Conservation (phyloP, 30 jellyfish, hydroid and myxozoan species). For the Pelagia noctiluca region DNA sequence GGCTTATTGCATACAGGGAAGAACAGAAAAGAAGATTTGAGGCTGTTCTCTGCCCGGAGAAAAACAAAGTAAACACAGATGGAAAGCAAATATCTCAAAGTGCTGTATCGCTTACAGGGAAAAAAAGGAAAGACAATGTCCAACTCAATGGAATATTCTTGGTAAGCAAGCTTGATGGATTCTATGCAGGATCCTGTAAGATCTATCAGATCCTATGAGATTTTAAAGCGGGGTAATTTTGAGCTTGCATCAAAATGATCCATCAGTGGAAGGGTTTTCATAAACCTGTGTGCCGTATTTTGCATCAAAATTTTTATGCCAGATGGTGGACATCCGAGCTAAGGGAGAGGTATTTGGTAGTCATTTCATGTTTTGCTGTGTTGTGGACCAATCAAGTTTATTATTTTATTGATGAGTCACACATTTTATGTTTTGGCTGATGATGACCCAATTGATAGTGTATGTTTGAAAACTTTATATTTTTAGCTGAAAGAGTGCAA, state of each 20-base stretch:
- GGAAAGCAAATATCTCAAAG: not conserved
- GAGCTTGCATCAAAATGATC: too few species aligned
- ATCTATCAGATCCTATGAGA: too few species aligned
- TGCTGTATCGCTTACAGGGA: not conserved
- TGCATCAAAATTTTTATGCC: too few species aligned
- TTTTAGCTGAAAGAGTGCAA: slow-evolving; percentile 47
- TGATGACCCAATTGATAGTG: not conserved
- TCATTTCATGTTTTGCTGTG: too few species aligned
- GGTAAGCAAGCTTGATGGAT: too few species aligned
- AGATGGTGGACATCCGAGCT: too few species aligned
- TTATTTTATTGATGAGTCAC: too few species aligned
- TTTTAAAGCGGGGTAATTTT: too few species aligned
- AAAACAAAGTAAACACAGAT: not conserved
- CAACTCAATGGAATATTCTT: slow-evolving; percentile 39
- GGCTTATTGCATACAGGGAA: slow-evolving; percentile 74
- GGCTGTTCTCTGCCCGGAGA: slow-evolving; percentile 50
- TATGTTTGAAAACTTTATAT: slow-evolving; percentile 5
- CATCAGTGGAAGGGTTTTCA: too few species aligned
- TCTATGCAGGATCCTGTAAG: too few species aligned
- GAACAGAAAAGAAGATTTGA: slow-evolving; percentile 62
- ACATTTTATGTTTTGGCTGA: not conserved
- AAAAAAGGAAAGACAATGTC: not conserved
- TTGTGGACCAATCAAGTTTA: too few species aligned
- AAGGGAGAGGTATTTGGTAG: slow-evolving; percentile 6
- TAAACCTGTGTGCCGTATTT: too few species aligned